Base-by-base conservation (phyloP, 2,888 invertebrate species). In the Hedya salicella region DNA sequence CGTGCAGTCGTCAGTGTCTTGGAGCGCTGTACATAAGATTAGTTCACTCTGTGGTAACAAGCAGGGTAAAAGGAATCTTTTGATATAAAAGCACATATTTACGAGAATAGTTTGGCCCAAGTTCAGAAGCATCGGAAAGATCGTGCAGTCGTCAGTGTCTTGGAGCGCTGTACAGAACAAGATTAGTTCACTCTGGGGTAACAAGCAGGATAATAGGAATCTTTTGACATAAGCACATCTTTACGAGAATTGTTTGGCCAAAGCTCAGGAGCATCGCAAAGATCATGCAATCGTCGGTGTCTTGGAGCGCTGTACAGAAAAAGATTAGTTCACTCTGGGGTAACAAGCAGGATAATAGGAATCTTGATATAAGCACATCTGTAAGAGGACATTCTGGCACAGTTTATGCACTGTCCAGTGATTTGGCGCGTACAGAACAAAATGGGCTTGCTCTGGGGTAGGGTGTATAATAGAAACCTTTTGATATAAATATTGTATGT, bases 141-240 rank as follows among this genome's bases (percentile, higher is more conserved):
- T 90, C 1, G 80, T 89, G 49, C 79, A 81, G 56, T 74, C 80
- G 1, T 85, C 91, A 0, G 82, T 84, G 0, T 78, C 82, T 0
- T 88, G 89, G 87, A 86, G 75, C 68, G 75, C 71, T 0, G 75
- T 90, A 16, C 87, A 89, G 50, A 83, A 74, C 64, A 86, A 82
- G 70, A 68, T 91, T 9, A 72, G 74, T 0, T 74, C 81, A 0
- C 68, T 89, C 9, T 79, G 78, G 78, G 77, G 80, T 16, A 86
- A 80, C 1, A 81, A 72, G 5, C 73, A 73, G 54, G 72, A 72
- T 59, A 76, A 79, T 62, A 80, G 86, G 68, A 91, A 91, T 70
- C 64, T 78, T 39, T 67, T 76, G 14, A 80, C 78, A 66, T 79
- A 70, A 71, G 30, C 52, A 19, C 36, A 36, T 8, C 6, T 17